Conservation (phyloP, 2,797 vertebrate genomes). For the Hyperoplus lanceolatus region DNA sequence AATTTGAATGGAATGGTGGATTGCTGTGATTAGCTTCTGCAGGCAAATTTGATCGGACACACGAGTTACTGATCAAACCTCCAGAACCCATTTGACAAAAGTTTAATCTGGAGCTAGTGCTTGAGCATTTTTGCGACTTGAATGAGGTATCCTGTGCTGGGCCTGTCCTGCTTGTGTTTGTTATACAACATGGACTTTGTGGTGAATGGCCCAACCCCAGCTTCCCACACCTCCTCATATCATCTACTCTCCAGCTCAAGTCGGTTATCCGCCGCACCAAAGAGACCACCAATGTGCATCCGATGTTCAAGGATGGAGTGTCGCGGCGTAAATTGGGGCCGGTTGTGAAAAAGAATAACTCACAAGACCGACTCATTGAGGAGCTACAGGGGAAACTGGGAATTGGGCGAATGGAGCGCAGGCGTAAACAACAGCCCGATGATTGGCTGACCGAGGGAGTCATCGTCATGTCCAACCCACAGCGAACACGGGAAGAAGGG, state of each 20-base stretch:
- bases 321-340: slow-evolving; percentile 92
- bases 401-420: slow-evolving; percentile 86
- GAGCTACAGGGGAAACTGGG: slow-evolving; percentile 95
- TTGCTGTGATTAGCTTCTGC: slow-evolving; percentile 28
- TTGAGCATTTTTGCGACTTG: slow-evolving; percentile 41
- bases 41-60: slow-evolving; percentile 17
- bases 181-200: slow-evolving; percentile 36
- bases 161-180: slow-evolving; percentile 44
- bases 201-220: slow-evolving; percentile 45
- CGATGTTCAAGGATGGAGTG: slow-evolving; percentile 93
- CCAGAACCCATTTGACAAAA: slow-evolving; percentile 30
- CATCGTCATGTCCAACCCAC: slow-evolving; percentile 90
- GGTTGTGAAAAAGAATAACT: slow-evolving; percentile 91
- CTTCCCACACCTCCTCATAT: slow-evolving; percentile 59
- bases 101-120: slow-evolving; percentile 10
- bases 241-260: slow-evolving; percentile 89
- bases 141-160: slow-evolving; percentile 34
- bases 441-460: slow-evolving; percentile 95
- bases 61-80: slow-evolving; percentile 12
- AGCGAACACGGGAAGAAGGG: slow-evolving; percentile 83
- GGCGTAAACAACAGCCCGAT: slow-evolving; percentile 84
- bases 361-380: slow-evolving; percentile 92
- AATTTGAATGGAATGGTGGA: slow-evolving; percentile 39
- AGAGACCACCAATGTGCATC: slow-evolving; percentile 93
- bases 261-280: slow-evolving; percentile 97